Percentiles rank a stretch among this genome's conserved stretches.
Conservation (phyloP, 2,113 vertebrate species). For the Eudyptes chrysolophus region DNA sequence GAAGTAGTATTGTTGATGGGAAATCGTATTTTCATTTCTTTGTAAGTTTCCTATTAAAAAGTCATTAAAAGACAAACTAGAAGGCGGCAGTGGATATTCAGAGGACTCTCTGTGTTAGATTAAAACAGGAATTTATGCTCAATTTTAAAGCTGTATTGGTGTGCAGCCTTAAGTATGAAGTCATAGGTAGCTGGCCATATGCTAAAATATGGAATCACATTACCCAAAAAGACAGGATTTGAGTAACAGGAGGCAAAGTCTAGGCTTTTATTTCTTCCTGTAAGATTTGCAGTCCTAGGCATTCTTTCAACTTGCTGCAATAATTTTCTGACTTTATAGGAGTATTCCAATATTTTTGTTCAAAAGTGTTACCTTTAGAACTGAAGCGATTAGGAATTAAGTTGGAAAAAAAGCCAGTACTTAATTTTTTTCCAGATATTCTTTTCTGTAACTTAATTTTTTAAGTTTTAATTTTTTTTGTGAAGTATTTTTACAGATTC, state of each 20-base stretch:
- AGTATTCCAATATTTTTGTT: neutral
- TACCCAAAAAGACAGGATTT: neutral
- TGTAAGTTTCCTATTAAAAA: neutral
- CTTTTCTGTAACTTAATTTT: neutral
- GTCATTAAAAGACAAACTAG: neutral
- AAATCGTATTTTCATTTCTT: neutral
- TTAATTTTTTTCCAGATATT: neutral
- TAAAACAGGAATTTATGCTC: neutral
- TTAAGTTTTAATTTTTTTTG: neutral
- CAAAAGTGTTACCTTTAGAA: neutral
- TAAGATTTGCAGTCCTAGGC: neutral
- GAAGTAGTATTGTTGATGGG: neutral
- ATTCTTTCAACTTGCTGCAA: neutral
- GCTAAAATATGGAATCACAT: neutral
- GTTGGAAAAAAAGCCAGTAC: neutral
- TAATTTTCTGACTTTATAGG: neutral
- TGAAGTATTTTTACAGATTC: neutral
- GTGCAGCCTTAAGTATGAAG: neutral
- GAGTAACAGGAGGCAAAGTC: neutral
- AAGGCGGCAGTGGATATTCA: neutral
- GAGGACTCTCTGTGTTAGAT: neutral
- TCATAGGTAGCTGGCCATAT: neutral
- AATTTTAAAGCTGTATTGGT: neutral
- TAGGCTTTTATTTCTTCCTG: neutral
- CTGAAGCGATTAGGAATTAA: neutral